These are phyloP conservation scores for Urocitellus parryii DNA, from an alignment of 2,113 vertebrate species.

Conservation along the genomic window DNA sequence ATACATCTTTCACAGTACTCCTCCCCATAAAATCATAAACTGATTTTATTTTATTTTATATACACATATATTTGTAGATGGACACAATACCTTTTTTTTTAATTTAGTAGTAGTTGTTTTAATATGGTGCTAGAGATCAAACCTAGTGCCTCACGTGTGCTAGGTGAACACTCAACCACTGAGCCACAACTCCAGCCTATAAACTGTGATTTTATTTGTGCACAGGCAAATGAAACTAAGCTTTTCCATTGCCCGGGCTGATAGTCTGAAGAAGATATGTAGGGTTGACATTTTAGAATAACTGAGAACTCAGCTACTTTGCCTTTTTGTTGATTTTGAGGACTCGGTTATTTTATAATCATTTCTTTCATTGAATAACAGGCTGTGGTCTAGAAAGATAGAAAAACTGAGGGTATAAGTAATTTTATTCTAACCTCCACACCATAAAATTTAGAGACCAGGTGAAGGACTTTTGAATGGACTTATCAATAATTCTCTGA, in stretches of 20 bases:
- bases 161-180: too few species aligned
- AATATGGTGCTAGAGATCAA: too few species aligned
- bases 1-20: not conserved
- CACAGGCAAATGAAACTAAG: not conserved
- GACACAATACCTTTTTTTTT: too few species aligned
- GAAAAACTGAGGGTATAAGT: conserved; percentile 14
- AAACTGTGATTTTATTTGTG: not conserved
- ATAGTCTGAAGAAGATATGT: not conserved
- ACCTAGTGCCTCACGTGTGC: too few species aligned
- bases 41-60: not conserved
- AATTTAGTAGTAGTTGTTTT: too few species aligned
- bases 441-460: not conserved
- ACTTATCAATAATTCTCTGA: not conserved
- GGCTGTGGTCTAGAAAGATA: not conserved
- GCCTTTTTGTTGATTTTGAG: not conserved
- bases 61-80: too few species aligned
- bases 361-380: not conserved
- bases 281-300: not conserved
- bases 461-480: not conserved
- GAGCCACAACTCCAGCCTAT: too few species aligned
- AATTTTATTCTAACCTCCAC: not conserved
- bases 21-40: not conserved
- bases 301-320: not conserved
- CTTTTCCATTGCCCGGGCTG: not conserved
- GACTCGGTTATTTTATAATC: not conserved